These are phyloP conservation scores for Cancer borealis DNA, from an alignment of 2,888 invertebrate genomes.

Conservation along the genomic window DNA sequence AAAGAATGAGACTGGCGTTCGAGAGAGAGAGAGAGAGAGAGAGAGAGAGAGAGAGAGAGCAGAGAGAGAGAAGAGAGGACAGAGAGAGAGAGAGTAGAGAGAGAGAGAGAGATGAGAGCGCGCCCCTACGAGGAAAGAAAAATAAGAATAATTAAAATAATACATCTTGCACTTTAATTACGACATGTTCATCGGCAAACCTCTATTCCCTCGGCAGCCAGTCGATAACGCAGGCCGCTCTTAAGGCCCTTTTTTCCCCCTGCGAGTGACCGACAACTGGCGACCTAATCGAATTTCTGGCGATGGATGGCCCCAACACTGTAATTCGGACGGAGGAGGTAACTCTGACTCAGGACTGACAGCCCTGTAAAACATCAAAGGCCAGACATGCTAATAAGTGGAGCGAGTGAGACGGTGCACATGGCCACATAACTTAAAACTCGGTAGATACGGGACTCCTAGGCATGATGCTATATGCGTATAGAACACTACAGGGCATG, in stretches of 20 bases:
- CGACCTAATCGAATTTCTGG: slow-evolving; percentile 69
- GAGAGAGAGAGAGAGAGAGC: slow-evolving; percentile 3
- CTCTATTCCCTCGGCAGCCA: slow-evolving; percentile 14
- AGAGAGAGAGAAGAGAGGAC: not conserved
- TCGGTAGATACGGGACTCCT: not conserved
- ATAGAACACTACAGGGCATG: not conserved
- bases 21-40: not conserved
- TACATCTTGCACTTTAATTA: slow-evolving; percentile 49
- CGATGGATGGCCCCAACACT: slow-evolving; percentile 58
- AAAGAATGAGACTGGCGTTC: not conserved
- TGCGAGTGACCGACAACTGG: slow-evolving; percentile 69
- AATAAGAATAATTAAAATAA: not conserved
- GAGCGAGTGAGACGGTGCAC: not conserved
- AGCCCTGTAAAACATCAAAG: slow-evolving; percentile 57
- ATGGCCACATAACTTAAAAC: not conserved
- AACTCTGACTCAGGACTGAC: slow-evolving; percentile 44
- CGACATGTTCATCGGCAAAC: slow-evolving; percentile 38
- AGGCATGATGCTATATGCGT: not conserved
- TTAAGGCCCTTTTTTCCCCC: slow-evolving; percentile 60
- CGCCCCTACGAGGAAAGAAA: not conserved
- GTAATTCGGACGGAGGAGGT: slow-evolving; percentile 53
- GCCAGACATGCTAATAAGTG: slow-evolving; percentile 50
- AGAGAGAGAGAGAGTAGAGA: not conserved
- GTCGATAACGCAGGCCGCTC: slow-evolving; percentile 59
- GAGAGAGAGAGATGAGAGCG: not conserved